Percentiles rank a stretch among this genome's conserved stretches.
Evolutionary conservation across 1,140 invertebrate species (phyloP).

Genomic region (Orius insidiosus): DNA sequence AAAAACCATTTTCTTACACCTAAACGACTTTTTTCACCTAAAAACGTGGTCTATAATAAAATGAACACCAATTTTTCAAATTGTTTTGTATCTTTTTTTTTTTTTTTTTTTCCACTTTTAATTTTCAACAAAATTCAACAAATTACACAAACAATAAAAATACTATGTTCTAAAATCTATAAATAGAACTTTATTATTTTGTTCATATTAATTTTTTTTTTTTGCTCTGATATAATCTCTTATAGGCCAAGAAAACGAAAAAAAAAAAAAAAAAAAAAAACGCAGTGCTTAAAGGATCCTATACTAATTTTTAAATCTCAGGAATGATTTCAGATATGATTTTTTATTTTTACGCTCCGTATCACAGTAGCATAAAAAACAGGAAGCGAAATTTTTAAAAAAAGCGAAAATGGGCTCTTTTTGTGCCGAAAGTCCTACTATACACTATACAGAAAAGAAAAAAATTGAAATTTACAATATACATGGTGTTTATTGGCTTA

Average conservation of each 20-base stretch:
- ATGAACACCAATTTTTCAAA: too few relatives aligned
- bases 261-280: too few relatives aligned
- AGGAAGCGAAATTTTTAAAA: not conserved
- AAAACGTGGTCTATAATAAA: too few relatives aligned
- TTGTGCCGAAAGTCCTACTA: too few relatives aligned
- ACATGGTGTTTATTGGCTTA: too few relatives aligned
- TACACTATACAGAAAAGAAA: too few relatives aligned
- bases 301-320: not conserved
- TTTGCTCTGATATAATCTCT: not conserved
- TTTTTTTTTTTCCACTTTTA: not conserved
- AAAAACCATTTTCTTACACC: too few relatives aligned
- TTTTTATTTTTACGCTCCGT: not conserved
- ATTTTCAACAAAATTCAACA: constrained; percentile 9
- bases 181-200: constrained; percentile 7
- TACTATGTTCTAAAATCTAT: constrained; percentile 4
- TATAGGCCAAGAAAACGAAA: constrained; percentile 6
- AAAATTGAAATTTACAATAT: too few relatives aligned
- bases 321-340: not conserved
- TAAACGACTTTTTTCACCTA: too few relatives aligned
- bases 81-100: not conserved
- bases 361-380: not conserved
- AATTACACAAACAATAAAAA: constrained; percentile 9
- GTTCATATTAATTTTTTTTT: not conserved
- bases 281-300: not conserved
- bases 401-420: not conserved